Evolutionary conservation across 2,113 vertebrate species (phyloP).

Genomic region (Plecotus auritus): DNA sequence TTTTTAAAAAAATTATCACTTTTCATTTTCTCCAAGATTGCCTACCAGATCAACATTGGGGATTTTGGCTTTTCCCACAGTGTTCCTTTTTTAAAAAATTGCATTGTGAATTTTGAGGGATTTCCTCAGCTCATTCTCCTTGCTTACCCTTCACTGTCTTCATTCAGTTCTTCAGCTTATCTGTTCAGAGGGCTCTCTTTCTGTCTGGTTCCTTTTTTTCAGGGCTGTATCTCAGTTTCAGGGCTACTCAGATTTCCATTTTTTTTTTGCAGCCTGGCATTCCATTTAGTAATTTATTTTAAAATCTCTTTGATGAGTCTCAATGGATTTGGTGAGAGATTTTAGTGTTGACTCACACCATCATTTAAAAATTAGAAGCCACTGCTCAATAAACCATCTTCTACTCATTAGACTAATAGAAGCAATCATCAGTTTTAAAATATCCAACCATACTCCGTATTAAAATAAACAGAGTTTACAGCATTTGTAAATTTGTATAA

Average conservation of each 20-base stretch:
- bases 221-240: not conserved
- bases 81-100: not conserved
- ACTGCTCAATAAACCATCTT: not conserved
- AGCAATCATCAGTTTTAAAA: not conserved
- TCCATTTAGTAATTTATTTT: not conserved
- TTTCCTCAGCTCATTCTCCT: not conserved
- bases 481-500: not conserved
- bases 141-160: not conserved
- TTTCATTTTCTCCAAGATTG: not conserved
- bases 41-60: not conserved
- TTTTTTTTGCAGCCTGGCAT: not conserved
- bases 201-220: not conserved
- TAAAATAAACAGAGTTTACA: not conserved
- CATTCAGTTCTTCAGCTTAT: not conserved
- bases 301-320: not conserved
- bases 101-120: not conserved
- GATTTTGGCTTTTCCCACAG: not conserved
- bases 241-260: not conserved
- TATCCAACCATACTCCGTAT: not conserved
- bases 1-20: not conserved
- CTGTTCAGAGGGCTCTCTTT: not conserved
- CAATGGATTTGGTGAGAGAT: not conserved
- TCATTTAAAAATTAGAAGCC: conserved; percentile 13
- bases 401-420: not conserved
- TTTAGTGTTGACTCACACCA: not conserved